phyloP scores from a whole-genome alignment of 1,140 invertebrate genomes.

The Drosophila busckii region DNA sequence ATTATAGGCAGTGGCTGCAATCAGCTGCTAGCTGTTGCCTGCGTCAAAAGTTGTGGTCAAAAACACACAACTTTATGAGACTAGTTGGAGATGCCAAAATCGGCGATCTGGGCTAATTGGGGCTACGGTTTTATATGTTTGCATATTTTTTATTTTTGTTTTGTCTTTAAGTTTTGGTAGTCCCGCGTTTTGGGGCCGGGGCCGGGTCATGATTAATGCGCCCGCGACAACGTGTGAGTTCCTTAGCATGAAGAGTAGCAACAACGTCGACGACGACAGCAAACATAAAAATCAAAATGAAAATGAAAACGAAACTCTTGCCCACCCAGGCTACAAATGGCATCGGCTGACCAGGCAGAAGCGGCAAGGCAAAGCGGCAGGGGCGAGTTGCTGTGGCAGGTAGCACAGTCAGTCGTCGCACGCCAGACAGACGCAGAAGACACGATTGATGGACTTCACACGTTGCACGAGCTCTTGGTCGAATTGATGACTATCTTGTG shows the following conservation, averaged over 20 bases:
- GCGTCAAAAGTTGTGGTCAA: slow-evolving; percentile 5
- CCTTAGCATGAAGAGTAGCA: slow-evolving; percentile 27
- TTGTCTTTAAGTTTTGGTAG: too few species aligned
- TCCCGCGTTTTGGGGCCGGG: slow-evolving; percentile 31
- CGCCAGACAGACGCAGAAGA: slow-evolving; percentile 40
- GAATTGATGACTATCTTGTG: slow-evolving; percentile 60
- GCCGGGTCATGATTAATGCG: slow-evolving; percentile 62
- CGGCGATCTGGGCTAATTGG: slow-evolving; percentile 52
- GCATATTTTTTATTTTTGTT: slow-evolving; percentile 9
- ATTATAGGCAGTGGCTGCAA: slow-evolving; percentile 50
- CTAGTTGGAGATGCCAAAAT: slow-evolving; percentile 42
- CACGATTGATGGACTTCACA: slow-evolving; percentile 69
- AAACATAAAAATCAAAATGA: slow-evolving; percentile 69
- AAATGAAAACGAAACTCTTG: slow-evolving; percentile 67
- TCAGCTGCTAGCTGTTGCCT: slow-evolving; percentile 10
- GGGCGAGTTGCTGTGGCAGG: slow-evolving; percentile 8
- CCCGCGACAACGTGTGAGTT: slow-evolving; percentile 69
- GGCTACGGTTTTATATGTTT: slow-evolving; percentile 25
- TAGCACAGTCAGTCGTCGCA: slow-evolving; percentile 41
- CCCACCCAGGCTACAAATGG: slow-evolving; percentile 54
- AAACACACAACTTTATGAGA: slow-evolving; percentile 26
- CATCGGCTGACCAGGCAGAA: slow-evolving; percentile 18
- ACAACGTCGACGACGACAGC: slow-evolving; percentile 21
- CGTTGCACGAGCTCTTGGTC: slow-evolving; percentile 29
- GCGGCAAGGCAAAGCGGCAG: not conserved